These are phyloP conservation scores for Berghia stephanieae DNA, from an alignment of 1,140 invertebrate genomes.

Conservation along the genomic window DNA sequence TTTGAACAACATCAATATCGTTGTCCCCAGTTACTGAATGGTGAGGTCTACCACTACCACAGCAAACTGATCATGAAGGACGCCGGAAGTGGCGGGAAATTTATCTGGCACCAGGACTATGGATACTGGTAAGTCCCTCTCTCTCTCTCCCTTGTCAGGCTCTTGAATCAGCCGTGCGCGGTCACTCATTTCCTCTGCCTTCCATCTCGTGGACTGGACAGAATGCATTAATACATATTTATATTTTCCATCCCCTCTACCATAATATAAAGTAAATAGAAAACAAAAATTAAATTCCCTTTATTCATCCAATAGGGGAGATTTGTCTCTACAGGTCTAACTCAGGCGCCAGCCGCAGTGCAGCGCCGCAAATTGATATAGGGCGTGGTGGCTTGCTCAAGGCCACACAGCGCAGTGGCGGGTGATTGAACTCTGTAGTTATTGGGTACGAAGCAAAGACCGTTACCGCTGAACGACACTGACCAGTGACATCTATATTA, in stretches of 20 bases:
- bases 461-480: too few relatives aligned
- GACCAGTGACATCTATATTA: too few relatives aligned
- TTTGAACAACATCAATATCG: too few relatives aligned
- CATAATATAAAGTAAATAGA: background rate
- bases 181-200: constrained; percentile 42
- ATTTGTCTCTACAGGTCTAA: too few relatives aligned
- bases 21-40: constrained; percentile 45
- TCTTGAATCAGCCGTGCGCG: background rate
- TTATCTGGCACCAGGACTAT: constrained; percentile 62
- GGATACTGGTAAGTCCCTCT: constrained; percentile 40
- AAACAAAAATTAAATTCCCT: too few relatives aligned
- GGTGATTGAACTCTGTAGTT: too few relatives aligned
- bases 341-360: too few relatives aligned
- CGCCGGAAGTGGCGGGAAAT: constrained; percentile 47
- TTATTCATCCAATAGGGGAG: too few relatives aligned
- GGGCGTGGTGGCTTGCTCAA: too few relatives aligned
- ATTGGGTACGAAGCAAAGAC: too few relatives aligned
- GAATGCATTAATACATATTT: constrained; percentile 36
- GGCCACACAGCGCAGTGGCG: too few relatives aligned
- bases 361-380: too few relatives aligned
- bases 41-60: constrained; percentile 60
- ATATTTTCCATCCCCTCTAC: background rate
- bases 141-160: background rate
- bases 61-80: constrained; percentile 56
- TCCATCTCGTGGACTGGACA: constrained; percentile 43